Conservation (phyloP, 1,140 invertebrate genomes). For the Drosophila jambulina region DNA sequence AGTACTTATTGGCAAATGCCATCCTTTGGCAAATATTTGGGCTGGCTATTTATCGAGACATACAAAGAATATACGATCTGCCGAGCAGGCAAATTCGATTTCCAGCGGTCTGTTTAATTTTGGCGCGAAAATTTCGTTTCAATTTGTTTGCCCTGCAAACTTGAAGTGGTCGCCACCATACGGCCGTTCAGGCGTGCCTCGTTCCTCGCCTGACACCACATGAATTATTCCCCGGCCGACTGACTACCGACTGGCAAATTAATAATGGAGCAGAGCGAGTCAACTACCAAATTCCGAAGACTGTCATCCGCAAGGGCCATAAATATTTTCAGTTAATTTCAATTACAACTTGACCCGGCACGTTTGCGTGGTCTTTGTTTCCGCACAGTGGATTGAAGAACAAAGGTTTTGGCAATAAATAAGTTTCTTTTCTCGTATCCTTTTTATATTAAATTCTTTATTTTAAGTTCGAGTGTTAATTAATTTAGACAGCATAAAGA, state of each 20-base stretch:
- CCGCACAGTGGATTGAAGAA: background rate
- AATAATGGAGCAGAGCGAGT: slow-evolving; percentile 44
- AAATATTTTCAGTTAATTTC: slow-evolving; percentile 81
- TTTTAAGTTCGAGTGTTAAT: background rate
- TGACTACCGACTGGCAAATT: slow-evolving; percentile 38
- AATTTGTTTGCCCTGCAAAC: slow-evolving; percentile 49
- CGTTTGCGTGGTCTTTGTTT: slow-evolving; percentile 26
- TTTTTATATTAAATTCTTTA: too few species aligned
- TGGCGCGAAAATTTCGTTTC: slow-evolving; percentile 57
- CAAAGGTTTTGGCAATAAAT: background rate
- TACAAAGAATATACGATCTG: slow-evolving; percentile 18
- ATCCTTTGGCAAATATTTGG: slow-evolving; percentile 79
- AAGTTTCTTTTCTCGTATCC: too few species aligned
- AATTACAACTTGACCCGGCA: slow-evolving; percentile 63
- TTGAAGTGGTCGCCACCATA: slow-evolving; percentile 9
- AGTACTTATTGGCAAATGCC: slow-evolving; percentile 78
- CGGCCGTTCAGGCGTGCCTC: background rate
- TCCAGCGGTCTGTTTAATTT: slow-evolving; percentile 61
- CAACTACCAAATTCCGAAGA: slow-evolving; percentile 28
- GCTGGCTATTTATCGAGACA: slow-evolving; percentile 52
- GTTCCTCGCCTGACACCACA: slow-evolving; percentile 35
- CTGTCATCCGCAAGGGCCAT: slow-evolving; percentile 60
- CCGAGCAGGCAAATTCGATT: slow-evolving; percentile 49
- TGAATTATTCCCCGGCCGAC: slow-evolving; percentile 40
- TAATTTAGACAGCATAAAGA: background rate